Percentiles rank a stretch among this genome's conserved stretches.
Evolutionary conservation across 2,888 invertebrate species (phyloP).

Genomic region (Aporophyla lueneburgensis): DNA sequence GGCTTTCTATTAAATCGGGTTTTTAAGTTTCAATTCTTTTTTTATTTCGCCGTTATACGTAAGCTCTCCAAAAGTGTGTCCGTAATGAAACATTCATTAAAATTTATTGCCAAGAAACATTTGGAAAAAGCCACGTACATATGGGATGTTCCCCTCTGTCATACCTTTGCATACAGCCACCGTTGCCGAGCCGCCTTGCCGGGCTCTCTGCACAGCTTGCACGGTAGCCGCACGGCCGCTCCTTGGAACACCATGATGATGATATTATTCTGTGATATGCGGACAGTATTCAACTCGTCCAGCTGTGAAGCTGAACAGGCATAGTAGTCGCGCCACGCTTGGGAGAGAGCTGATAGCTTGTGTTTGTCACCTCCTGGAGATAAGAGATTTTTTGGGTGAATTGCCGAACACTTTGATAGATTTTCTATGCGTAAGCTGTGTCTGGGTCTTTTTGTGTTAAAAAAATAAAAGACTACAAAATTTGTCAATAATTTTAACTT

Average conservation of each 20-base stretch:
- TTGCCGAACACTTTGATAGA: neutral
- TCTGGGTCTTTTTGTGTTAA: too few relatives aligned
- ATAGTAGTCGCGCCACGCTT: conserved; percentile 90
- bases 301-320: conserved; percentile 82
- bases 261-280: conserved; percentile 76
- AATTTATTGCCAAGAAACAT: neutral
- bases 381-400: neutral
- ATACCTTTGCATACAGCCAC: conserved; percentile 85
- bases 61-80: neutral
- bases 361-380: conserved; percentile 65
- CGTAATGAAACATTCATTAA: neutral
- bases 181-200: conserved; percentile 75
- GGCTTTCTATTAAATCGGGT: too few relatives aligned
- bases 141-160: neutral
- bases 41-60: neutral
- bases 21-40: neutral
- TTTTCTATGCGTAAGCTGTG: too few relatives aligned
- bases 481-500: too few relatives aligned
- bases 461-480: too few relatives aligned
- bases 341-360: conserved; percentile 63
- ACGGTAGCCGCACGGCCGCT: conserved; percentile 81
- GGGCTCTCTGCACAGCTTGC: conserved; percentile 89
- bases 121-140: neutral
- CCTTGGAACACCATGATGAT: conserved; percentile 84
- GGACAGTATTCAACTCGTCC: conserved; percentile 71